Conservation (phyloP, 2,797 vertebrate species). For the Percopsis omiscomaycus region DNA sequence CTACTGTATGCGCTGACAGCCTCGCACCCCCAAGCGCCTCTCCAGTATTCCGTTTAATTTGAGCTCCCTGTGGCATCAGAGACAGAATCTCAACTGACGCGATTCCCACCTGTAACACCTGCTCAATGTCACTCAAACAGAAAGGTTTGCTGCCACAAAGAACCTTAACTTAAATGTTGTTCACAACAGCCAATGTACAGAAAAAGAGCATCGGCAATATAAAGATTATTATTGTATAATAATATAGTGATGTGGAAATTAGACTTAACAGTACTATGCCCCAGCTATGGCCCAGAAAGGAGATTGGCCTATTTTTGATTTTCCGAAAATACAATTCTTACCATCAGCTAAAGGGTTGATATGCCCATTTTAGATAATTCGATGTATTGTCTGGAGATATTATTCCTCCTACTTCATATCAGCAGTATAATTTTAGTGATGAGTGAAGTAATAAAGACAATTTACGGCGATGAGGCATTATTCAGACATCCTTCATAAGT, state of each 20-base stretch:
- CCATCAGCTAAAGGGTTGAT: slow-evolving; percentile 22
- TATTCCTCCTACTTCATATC: slow-evolving; percentile 37
- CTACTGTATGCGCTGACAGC: not conserved
- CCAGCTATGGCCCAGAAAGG: slow-evolving; percentile 15
- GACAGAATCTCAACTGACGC: slow-evolving; percentile 28
- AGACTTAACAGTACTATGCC: slow-evolving; percentile 22
- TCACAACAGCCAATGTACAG: too few relatives aligned
- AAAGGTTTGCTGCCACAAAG: too few relatives aligned
- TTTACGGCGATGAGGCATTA: slow-evolving; percentile 35
- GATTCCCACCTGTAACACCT: slow-evolving; percentile 41
- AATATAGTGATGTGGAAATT: too few relatives aligned
- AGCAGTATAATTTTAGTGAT: slow-evolving; percentile 47
- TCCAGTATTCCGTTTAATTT: slow-evolving; percentile 8
- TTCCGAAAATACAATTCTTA: slow-evolving; percentile 32
- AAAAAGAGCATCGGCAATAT: too few relatives aligned
- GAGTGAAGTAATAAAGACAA: slow-evolving; percentile 33
- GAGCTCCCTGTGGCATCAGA: slow-evolving; percentile 30
- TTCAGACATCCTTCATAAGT: slow-evolving; percentile 33
- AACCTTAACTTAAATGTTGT: too few relatives aligned
- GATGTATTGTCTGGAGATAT: slow-evolving; percentile 18
- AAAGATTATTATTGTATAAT: too few relatives aligned
- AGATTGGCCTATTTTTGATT: slow-evolving; percentile 27
- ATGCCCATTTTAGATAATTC: slow-evolving; percentile 26
- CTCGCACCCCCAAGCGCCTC: slow-evolving; percentile 11
- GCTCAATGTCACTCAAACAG: slow-evolving; percentile 31